Percentiles rank a stretch among this genome's conserved stretches.
phyloP scores from a whole-genome alignment of 2,888 invertebrate genomes.

The Stenolophus ochropezus region DNA sequence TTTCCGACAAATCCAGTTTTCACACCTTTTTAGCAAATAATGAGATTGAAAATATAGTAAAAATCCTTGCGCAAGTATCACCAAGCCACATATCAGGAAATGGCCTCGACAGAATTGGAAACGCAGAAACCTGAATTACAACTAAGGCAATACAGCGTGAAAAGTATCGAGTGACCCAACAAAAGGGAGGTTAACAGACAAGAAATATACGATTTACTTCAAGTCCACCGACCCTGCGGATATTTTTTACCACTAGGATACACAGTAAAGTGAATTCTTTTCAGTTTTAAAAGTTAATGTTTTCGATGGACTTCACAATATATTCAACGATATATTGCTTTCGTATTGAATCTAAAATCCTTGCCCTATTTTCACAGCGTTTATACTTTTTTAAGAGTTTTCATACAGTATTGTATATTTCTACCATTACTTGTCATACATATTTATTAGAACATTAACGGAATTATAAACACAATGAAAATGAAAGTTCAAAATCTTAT shows the following conservation, averaged over 20 bases:
- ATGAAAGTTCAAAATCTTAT: too few relatives aligned
- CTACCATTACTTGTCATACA: too few relatives aligned
- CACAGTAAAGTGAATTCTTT: background rate
- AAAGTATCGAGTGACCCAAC: constrained; percentile 34
- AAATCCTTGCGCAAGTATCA: constrained; percentile 20
- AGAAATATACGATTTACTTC: constrained; percentile 39
- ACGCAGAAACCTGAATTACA: constrained; percentile 26
- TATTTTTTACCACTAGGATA: background rate
- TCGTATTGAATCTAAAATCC: too few relatives aligned
- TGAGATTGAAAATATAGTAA: constrained; percentile 3
- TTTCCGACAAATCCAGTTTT: background rate
- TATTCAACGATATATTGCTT: background rate
- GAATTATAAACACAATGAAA: too few relatives aligned
- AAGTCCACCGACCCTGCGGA: constrained; percentile 9
- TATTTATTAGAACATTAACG: too few relatives aligned
- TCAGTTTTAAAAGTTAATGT: background rate
- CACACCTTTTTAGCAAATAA: background rate
- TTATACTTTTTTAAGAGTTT: too few relatives aligned
- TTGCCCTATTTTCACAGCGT: too few relatives aligned
- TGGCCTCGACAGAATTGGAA: constrained; percentile 24
- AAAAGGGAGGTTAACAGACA: constrained; percentile 21
- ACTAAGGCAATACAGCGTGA: constrained; percentile 37
- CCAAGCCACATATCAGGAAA: constrained; percentile 6
- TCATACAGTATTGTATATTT: too few relatives aligned
- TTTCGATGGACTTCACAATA: background rate